These are phyloP conservation scores for Tenthredo livida DNA, from an alignment of 2,888 invertebrate genomes.

Conservation along the genomic window DNA sequence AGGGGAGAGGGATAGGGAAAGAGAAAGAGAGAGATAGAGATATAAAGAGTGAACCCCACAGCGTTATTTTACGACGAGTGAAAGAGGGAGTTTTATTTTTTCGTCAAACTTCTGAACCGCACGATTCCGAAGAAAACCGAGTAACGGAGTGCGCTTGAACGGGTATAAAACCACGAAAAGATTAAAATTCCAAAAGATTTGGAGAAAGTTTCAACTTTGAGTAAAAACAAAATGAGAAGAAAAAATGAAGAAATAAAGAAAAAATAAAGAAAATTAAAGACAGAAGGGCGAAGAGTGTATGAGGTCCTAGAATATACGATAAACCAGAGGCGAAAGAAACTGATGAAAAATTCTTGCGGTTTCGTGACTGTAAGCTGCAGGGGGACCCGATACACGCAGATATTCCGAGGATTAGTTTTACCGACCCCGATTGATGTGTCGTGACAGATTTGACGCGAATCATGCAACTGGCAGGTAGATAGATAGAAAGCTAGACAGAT, in stretches of 20 bases:
- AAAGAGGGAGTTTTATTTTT: constrained; percentile 31
- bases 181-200: constrained; percentile 14
- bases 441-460: constrained; percentile 54
- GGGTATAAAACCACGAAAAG: constrained; percentile 1
- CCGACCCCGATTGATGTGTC: constrained; percentile 43
- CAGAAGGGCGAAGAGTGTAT: neutral
- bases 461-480: constrained; percentile 36
- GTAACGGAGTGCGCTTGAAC: neutral
- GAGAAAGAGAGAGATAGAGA: neutral
- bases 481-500: constrained; percentile 11
- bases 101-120: constrained; percentile 12
- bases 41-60: neutral
- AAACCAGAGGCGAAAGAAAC: neutral
- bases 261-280: neutral
- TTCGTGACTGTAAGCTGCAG: neutral
- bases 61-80: constrained; percentile 37
- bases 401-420: constrained; percentile 22
- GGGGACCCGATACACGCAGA: neutral
- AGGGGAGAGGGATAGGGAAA: neutral
- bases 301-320: neutral
- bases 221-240: neutral
- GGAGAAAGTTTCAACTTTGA: neutral
- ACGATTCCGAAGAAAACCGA: neutral
- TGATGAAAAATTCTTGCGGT: neutral
- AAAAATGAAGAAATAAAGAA: constrained; percentile 11